Percentiles rank a stretch among this genome's conserved stretches.
Evolutionary conservation across 2,113 vertebrate genomes (phyloP).

Genomic region (Gymnobelideus leadbeateri): DNA sequence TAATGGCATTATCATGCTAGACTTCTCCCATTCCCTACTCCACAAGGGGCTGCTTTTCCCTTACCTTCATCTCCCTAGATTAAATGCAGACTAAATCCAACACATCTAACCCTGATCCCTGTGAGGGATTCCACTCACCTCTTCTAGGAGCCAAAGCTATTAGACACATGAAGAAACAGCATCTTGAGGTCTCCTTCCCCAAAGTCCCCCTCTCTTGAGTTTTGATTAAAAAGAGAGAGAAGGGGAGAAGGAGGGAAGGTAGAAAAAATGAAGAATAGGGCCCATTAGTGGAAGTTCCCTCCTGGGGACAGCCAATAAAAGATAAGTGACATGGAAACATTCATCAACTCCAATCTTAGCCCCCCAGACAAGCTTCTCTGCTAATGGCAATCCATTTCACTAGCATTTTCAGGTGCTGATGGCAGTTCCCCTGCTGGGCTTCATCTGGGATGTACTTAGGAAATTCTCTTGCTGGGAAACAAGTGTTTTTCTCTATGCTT

Average conservation of each 20-base stretch:
- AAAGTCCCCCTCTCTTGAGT: neutral
- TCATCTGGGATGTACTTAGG: neutral
- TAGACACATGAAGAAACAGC: neutral
- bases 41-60: neutral
- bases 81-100: neutral
- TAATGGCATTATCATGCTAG: neutral
- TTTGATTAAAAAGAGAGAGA: neutral
- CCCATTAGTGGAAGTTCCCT: neutral
- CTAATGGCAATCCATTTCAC: neutral
- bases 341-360: neutral
- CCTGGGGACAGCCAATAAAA: neutral
- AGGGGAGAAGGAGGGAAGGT: neutral
- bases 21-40: neutral
- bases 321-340: neutral
- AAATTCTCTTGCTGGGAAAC: neutral
- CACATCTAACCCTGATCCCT: neutral
- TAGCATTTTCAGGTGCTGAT: slow-evolving; percentile 2
- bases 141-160: neutral
- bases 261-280: neutral
- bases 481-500: neutral
- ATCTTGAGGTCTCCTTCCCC: neutral
- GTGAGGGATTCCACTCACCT: neutral
- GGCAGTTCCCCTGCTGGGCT: neutral
- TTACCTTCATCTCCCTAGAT: neutral
- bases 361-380: neutral